Evolutionary conservation across 2,797 vertebrate species (phyloP), one percentile per base, ranked within the genome.

Genomic region (Lycodopsis pacificus): DNA sequence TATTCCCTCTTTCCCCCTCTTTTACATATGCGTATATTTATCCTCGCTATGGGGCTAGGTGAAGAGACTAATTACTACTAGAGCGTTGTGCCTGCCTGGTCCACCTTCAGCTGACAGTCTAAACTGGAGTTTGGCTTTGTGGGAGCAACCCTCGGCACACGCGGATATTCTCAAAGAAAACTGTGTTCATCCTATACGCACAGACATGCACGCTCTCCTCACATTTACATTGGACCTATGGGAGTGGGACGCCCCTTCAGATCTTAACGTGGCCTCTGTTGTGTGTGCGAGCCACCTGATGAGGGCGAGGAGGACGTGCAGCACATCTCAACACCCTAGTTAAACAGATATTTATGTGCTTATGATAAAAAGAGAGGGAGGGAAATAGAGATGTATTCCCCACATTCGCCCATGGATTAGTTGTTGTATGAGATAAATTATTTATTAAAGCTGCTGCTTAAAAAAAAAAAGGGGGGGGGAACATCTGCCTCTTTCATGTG

Each of bases 401-500:
- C 68, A 51, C 79, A 88, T 91, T 91, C 54, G 46, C 79, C 76
- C 79, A 51, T 80, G 89, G 85, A 93, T 91, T 91, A 87, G 80
- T 75, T 86, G 77, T 82, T 88, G 79, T 86, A 80, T 81, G 83
- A 77, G 69, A 92, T 91, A 92, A 88, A 93, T 93, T 82, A 93
- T 94, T 89, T 91, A 91, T 92, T 89, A 86, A 89, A 93, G 90
- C 77, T 8, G 46, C 86, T 56, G 79, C 82, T 71, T 89, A 22
- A 15, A 48, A 48, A 76, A 71, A 74, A 1, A 19, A 13, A 14
- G 36, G 42, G 42, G 36, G 42, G 42, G 15, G 9, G 42, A 93
- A 94, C 94, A 95, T 94, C 94, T 94, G 93, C 89, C 80, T 89
- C 88, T 86, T 93, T 93, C 88, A 91, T 93, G 93, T 91, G 79